Conservation (phyloP, 2,888 invertebrate genomes). For the Drosophila pseudotakahashii region DNA sequence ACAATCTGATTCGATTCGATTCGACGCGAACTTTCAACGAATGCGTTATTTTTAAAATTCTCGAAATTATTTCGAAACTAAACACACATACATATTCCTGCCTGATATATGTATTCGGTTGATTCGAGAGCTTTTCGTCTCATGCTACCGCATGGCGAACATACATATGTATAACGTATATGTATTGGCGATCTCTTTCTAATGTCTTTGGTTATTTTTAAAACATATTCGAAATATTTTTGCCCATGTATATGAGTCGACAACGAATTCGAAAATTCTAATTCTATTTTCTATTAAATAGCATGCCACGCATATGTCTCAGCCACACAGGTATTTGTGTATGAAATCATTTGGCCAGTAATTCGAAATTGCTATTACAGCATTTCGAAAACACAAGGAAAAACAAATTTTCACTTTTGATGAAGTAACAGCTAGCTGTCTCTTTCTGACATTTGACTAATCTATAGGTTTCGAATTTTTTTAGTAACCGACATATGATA, state of each 20-base stretch:
- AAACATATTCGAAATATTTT: constrained; percentile 74
- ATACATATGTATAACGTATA: constrained; percentile 24
- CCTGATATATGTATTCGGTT: constrained; percentile 43
- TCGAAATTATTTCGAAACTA: constrained; percentile 79
- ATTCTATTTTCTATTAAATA: constrained; percentile 36
- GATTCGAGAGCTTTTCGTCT: constrained; percentile 59
- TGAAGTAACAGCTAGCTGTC: constrained; percentile 49
- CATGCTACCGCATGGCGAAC: constrained; percentile 45
- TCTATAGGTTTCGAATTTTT: constrained; percentile 5
- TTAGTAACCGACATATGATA: constrained; percentile 2
- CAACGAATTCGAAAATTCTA: constrained; percentile 40
- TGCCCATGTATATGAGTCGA: constrained; percentile 52
- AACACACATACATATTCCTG: constrained; percentile 43
- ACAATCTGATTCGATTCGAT: constrained; percentile 36
- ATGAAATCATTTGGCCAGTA: constrained; percentile 69
- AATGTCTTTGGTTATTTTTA: constrained; percentile 72
- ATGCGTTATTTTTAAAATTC: constrained; percentile 81
- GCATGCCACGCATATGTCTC: constrained; percentile 40
- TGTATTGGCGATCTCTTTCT: constrained; percentile 57
- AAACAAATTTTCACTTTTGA: constrained; percentile 31
- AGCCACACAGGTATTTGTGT: constrained; percentile 68
- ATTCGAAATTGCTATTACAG: constrained; percentile 61
- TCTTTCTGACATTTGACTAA: constrained; percentile 31
- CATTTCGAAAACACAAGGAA: constrained; percentile 33
- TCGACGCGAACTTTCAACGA: constrained; percentile 71